A percentile compares a stretch with the other conserved stretches of the same genome.
Evolutionary conservation across 2,113 vertebrate genomes (phyloP).

Genomic region (Periophthalmus modestus): DNA sequence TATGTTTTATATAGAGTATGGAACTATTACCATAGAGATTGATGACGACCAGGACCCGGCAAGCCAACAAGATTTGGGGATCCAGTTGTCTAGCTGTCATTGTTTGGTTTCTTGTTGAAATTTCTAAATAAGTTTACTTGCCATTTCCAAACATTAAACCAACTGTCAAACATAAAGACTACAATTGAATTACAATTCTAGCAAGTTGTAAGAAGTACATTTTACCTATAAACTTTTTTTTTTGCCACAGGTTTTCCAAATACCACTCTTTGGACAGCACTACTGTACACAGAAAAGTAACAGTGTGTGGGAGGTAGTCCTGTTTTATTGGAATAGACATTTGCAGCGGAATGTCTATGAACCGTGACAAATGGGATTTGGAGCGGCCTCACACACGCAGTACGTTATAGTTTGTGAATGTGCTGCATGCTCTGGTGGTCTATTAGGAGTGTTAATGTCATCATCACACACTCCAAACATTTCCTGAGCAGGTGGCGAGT

Average conservation of each 20-base stretch:
- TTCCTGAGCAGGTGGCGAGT: conserved; percentile 49
- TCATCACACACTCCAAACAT: conserved; percentile 48
- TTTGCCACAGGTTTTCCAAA: neutral
- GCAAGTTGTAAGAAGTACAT: neutral
- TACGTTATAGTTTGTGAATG: conserved; percentile 17
- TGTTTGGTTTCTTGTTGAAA: no score
- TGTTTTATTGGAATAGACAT: conserved; percentile 43
- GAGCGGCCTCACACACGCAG: conserved; percentile 30
- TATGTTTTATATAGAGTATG: neutral
- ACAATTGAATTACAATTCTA: neutral
- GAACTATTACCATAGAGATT: neutral
- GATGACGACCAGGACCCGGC: neutral
- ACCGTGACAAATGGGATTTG: conserved; percentile 53
- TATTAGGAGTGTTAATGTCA: conserved; percentile 46
- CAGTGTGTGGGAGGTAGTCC: conserved; percentile 30
- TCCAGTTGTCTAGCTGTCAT: neutral
- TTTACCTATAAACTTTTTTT: neutral
- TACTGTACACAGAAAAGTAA: neutral
- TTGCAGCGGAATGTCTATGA: conserved; percentile 36
- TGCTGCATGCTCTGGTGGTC: conserved; percentile 27
- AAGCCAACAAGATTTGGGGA: neutral
- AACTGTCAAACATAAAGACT: neutral
- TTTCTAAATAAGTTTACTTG: neutral
- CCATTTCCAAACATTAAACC: neutral
- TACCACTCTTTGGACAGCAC: neutral